Conservation (phyloP, 2,113 vertebrate species). For the Xyliphius kryptos region DNA sequence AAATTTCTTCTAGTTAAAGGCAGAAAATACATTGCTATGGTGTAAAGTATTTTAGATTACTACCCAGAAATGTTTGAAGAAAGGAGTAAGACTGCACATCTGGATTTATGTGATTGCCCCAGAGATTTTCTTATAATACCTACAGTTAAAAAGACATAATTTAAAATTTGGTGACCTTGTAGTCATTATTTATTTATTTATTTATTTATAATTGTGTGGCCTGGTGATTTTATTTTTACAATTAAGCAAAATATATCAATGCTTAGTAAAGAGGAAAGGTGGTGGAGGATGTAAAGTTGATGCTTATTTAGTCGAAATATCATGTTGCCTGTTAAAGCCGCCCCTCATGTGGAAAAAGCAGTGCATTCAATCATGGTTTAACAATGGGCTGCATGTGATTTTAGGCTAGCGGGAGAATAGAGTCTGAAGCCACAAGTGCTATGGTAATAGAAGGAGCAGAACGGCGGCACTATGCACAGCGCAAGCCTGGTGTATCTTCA, state of each 20-base stretch:
- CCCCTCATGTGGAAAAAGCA: slow-evolving; percentile 30
- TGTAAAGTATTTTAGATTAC: too few relatives aligned
- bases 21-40: not conserved
- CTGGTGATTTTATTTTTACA: not conserved
- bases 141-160: too few relatives aligned
- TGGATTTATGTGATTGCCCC: too few relatives aligned
- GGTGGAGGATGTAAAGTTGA: slow-evolving; percentile 10
- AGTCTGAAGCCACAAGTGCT: slow-evolving; percentile 42
- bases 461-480: slow-evolving; percentile 28
- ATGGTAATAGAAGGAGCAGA: slow-evolving; percentile 48
- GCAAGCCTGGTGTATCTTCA: slow-evolving; percentile 60
- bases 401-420: slow-evolving; percentile 40
- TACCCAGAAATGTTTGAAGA: too few relatives aligned
- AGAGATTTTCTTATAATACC: too few relatives aligned
- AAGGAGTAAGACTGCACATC: too few relatives aligned
- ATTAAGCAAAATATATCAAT: not conserved
- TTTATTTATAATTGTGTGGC: too few relatives aligned
- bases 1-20: slow-evolving; percentile 2
- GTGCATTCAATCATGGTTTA: slow-evolving; percentile 40
- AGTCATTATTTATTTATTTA: too few relatives aligned
- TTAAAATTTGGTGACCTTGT: too few relatives aligned
- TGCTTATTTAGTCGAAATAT: slow-evolving; percentile 40
- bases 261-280: not conserved
- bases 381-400: slow-evolving; percentile 41
- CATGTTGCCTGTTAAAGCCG: slow-evolving; percentile 33